Conservation (phyloP, 2,113 vertebrate species). For the Oenanthe melanoleuca region DNA sequence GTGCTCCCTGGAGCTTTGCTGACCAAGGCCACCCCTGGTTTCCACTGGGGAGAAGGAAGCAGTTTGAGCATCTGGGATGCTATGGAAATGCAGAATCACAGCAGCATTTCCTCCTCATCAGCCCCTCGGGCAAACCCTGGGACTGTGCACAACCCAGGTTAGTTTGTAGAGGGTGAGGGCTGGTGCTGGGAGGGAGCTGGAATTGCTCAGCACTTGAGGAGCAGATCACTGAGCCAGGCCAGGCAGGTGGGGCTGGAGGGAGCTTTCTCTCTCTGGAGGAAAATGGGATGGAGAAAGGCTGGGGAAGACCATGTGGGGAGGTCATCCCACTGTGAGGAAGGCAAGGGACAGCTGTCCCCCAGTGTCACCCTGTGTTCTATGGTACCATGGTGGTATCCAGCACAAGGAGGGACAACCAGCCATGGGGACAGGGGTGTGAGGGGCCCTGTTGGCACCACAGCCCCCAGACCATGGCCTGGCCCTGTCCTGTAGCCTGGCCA, state of each 20-base stretch:
- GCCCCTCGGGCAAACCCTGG: background rate
- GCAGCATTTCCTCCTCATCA: background rate
- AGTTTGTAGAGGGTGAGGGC: background rate
- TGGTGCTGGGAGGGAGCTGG: background rate
- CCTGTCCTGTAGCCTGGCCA: background rate
- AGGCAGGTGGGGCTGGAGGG: background rate
- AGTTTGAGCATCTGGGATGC: background rate
- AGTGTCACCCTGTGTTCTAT: background rate
- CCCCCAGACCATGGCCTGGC: background rate
- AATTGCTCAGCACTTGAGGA: fast-evolving
- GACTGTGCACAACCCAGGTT: background rate
- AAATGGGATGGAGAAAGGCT: background rate
- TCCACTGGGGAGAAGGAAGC: background rate
- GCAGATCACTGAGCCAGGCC: background rate
- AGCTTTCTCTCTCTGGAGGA: background rate
- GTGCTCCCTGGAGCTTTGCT: background rate
- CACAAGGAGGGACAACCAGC: background rate
- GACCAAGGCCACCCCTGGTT: background rate
- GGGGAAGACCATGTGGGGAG: background rate
- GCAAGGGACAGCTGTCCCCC: background rate
- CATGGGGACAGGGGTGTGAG: fast-evolving
- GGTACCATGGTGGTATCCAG: fast-evolving
- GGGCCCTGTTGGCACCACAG: background rate
- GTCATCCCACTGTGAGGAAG: fast-evolving
- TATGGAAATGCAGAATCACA: fast-evolving